These are phyloP conservation scores for Plagiodera versicolora DNA, from an alignment of 2,888 invertebrate genomes.

Conservation along the genomic window DNA sequence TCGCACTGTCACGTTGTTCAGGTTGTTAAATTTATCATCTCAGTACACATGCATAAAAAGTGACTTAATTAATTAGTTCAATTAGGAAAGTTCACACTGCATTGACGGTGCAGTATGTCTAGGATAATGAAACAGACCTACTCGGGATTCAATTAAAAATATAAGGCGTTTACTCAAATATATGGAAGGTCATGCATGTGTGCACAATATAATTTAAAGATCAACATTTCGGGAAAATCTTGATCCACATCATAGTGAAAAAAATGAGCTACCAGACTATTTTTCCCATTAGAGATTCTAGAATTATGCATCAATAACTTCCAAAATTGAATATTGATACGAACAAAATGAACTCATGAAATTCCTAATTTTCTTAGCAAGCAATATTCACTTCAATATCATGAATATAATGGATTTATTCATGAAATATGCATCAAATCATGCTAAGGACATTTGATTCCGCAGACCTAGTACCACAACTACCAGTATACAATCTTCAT, in stretches of 20 bases:
- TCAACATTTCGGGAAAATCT: not conserved
- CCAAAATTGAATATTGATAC: no score
- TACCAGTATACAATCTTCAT: no score
- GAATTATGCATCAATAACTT: no score
- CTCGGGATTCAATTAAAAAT: conserved; percentile 25
- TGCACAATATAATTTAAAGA: conserved; percentile 16
- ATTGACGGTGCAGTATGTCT: conserved; percentile 16
- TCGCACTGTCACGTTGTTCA: not conserved
- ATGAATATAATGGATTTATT: no score
- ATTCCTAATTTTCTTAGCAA: no score
- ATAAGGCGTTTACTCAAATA: conserved; percentile 25
- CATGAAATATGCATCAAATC: no score
- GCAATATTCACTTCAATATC: no score
- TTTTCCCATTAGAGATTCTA: no score
- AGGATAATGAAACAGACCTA: conserved; percentile 21
- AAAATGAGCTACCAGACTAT: no score
- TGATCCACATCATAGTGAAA: not conserved
- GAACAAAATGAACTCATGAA: no score
- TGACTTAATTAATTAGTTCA: conserved; percentile 18
- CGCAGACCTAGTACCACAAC: no score
- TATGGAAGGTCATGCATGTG: conserved; percentile 22
- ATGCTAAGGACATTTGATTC: no score
- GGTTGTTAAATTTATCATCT: conserved; percentile 2
- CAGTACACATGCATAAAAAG: conserved; percentile 14
- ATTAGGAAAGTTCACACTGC: conserved; percentile 21